A percentile compares a stretch with the other conserved stretches of the same genome.
phyloP scores from a whole-genome alignment of 1,140 invertebrate genomes.

The Eriocheir sinensis region DNA sequence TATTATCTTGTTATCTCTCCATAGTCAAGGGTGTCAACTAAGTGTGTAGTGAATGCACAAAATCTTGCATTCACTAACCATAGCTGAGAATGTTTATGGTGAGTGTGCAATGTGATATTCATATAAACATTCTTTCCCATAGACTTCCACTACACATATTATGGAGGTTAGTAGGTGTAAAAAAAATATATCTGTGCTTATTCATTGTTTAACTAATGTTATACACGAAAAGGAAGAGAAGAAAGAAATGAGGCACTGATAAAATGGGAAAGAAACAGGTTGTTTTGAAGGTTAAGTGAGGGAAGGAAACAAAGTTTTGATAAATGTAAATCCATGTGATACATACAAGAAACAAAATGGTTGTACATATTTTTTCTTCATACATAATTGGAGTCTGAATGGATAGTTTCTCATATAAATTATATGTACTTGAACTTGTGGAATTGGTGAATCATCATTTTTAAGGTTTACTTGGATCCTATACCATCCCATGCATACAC shows the following conservation, averaged over 20 bases:
- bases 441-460: background rate
- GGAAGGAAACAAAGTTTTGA: too few species aligned
- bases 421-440: background rate
- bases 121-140: constrained; percentile 1
- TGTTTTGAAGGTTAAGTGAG: too few species aligned
- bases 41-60: background rate
- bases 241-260: background rate
- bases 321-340: too few species aligned
- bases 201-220: background rate
- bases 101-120: background rate
- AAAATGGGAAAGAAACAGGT: background rate
- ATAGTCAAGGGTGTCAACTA: background rate
- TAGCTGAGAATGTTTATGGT: background rate
- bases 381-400: background rate
- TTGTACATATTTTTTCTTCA: background rate
- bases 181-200: background rate
- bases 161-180: background rate
- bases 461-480: too few species aligned
- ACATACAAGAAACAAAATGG: too few species aligned
- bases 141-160: background rate
- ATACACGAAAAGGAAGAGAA: background rate
- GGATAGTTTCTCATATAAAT: background rate
- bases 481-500: too few species aligned
- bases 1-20: background rate
- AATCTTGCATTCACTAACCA: background rate